Evolutionary conservation across 92 coral and sea anemone species (phyloP).

Genomic region (Muricea muricata): DNA sequence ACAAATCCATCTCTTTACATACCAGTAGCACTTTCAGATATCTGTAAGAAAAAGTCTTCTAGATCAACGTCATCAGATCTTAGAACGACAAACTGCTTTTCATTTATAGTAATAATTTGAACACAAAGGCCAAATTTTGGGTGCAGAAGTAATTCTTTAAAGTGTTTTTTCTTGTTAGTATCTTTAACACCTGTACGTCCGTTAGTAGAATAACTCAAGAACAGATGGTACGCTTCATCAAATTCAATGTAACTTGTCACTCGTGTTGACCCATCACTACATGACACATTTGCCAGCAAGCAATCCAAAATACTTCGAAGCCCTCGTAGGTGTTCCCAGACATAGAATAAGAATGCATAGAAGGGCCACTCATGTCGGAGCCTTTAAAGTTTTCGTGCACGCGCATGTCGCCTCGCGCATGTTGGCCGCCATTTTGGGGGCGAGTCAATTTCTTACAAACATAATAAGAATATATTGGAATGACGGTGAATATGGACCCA

Average conservation of each 20-base stretch:
- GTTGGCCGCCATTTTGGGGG: too few relatives aligned
- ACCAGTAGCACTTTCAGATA: neutral
- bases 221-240: constrained; percentile 39
- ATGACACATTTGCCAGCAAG: constrained; percentile 34
- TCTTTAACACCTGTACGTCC: constrained; percentile 20
- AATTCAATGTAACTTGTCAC: constrained; percentile 40
- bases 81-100: constrained; percentile 27
- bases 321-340: constrained; percentile 5
- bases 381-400: too few relatives aligned
- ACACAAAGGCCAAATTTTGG: constrained; percentile 50
- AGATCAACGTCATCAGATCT: constrained; percentile 42
- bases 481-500: too few relatives aligned
- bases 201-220: constrained; percentile 18
- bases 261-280: constrained; percentile 17
- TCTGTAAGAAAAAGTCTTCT: constrained; percentile 34
- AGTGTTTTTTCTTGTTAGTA: constrained; percentile 35
- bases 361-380: too few relatives aligned
- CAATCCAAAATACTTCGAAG: constrained; percentile 33
- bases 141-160: constrained; percentile 43
- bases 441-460: too few relatives aligned
- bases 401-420: too few relatives aligned
- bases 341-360: too few relatives aligned
- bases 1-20: neutral
- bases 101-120: constrained; percentile 36
- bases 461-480: too few relatives aligned